Percentiles rank a stretch among this genome's conserved stretches.
These are phyloP conservation scores for Delphinus delphis DNA, from an alignment of 2,113 vertebrate genomes.

Conservation along the genomic window DNA sequence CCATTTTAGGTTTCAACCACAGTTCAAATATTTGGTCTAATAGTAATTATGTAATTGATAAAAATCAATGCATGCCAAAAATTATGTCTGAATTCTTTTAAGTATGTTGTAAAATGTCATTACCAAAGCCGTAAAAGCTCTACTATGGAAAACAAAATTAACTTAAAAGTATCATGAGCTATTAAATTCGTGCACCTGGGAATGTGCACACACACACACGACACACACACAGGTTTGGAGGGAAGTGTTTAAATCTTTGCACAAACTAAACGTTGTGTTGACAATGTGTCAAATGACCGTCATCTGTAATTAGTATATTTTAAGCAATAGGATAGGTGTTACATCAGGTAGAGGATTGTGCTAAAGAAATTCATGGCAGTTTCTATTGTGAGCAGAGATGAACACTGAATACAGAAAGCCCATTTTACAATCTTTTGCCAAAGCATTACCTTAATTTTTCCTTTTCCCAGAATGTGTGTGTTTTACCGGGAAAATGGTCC, in stretches of 20 bases:
- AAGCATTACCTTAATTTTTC: conserved; percentile 15
- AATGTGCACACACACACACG: neutral
- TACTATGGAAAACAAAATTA: neutral
- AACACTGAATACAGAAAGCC: neutral
- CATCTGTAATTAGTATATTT: conserved; percentile 2
- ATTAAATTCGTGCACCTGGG: neutral
- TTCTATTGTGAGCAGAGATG: conserved; percentile 7
- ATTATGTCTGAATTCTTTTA: neutral
- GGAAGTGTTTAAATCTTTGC: conserved; percentile 14
- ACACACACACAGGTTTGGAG: neutral
- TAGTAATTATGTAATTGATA: conserved; percentile 40
- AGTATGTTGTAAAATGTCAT: neutral
- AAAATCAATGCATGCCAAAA: neutral
- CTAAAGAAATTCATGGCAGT: conserved; percentile 23
- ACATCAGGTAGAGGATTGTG: conserved; percentile 1
- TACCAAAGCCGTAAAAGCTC: neutral
- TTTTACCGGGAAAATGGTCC: conserved; percentile 21
- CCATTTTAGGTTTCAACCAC: neutral
- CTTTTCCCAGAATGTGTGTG: neutral
- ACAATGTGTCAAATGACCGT: neutral
- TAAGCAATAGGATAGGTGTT: neutral
- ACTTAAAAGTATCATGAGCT: neutral
- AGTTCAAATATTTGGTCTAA: neutral
- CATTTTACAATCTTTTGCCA: neutral
- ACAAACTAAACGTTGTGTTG: neutral